Evolutionary conservation across 2,113 vertebrate species (phyloP), one percentile per base, ranked within the genome.

Genomic region (Mus pahari): DNA sequence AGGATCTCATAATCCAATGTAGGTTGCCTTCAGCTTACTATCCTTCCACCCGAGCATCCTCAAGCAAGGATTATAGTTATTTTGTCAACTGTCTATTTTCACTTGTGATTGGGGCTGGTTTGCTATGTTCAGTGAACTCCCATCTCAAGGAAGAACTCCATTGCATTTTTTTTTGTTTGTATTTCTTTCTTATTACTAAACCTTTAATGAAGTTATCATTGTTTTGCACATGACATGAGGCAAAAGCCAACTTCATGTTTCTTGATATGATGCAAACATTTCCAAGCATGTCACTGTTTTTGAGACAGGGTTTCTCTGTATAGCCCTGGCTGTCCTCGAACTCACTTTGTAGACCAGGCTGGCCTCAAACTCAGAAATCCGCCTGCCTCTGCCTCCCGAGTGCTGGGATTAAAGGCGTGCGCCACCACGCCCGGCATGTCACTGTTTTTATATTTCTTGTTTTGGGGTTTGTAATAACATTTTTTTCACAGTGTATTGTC

Each of bases 141-240:
- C 9, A 50, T 90, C 31, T 89, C 68, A 36, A 92, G 31, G 70
- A 77, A 95, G 45, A 90, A 77, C 24, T 79, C 31, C 28, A 33
- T 87, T 22, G 13, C 75, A 58, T 12, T 88, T 83, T 31, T 83
- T 31, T 91, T 36, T 91, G 48, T 64, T 90, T 77, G 39, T 79
- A 42, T 50, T 92, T 89, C 50, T 71, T n/a, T 12, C 14, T 94
- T 92, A 82, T 77, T 90, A 90, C 45, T 97, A 94, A 75, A n/a
- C 75, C 60, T 92, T 93, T 31, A 64, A 70, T 71, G 89, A 3
- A 39, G 14, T 42, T 90, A n/a, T 58, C 28, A 36, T 75, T 78
- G 88, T 84, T 83, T 93, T 81, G 22, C 1, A 48, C 87, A 26
- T 90, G 14, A 48, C 64, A 42, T n/a, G 71, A 94, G 62, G 20